phyloP scores from a whole-genome alignment of 2,797 vertebrate genomes.

The Myotis planiceps region DNA sequence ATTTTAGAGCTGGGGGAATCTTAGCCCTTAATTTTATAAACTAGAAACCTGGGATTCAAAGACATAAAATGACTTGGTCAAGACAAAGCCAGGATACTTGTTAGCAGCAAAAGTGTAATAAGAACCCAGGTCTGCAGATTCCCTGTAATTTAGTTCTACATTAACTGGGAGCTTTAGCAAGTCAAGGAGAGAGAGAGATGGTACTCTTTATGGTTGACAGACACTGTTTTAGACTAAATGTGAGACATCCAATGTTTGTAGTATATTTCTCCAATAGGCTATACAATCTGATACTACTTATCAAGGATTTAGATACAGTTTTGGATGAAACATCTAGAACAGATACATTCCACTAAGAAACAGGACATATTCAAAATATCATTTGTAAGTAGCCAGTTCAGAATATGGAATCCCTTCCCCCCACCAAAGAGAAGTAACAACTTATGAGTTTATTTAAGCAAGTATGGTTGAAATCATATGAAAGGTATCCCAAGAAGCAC shows the following conservation, averaged over 20 bases:
- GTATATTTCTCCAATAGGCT: background rate
- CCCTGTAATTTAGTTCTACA: background rate
- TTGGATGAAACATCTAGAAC: slow-evolving; percentile 4
- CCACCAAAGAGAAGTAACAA: slow-evolving; percentile 19
- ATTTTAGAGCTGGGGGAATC: background rate
- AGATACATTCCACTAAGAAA: slow-evolving; percentile 6
- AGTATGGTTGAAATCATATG: background rate
- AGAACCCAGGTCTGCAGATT: slow-evolving; percentile 11
- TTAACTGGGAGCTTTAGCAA: slow-evolving; percentile 23
- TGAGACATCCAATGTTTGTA: background rate
- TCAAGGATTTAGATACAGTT: background rate
- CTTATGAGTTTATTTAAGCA: background rate
- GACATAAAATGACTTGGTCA: background rate
- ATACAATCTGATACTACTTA: background rate
- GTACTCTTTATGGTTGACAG: background rate
- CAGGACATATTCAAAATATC: slow-evolving; percentile 13
- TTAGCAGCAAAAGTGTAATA: slow-evolving; percentile 12
- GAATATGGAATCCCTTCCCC: slow-evolving; percentile 11
- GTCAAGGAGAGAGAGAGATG: background rate
- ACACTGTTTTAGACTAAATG: slow-evolving; percentile 10
- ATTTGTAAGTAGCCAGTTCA: slow-evolving; percentile 10
- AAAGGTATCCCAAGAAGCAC: background rate
- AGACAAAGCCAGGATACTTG: slow-evolving; percentile 38
- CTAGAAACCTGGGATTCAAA: slow-evolving; percentile 51
- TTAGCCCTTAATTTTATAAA: slow-evolving; percentile 11